Base-by-base conservation (phyloP, 2,113 vertebrate species). In the Synchiropus splendidus region DNA sequence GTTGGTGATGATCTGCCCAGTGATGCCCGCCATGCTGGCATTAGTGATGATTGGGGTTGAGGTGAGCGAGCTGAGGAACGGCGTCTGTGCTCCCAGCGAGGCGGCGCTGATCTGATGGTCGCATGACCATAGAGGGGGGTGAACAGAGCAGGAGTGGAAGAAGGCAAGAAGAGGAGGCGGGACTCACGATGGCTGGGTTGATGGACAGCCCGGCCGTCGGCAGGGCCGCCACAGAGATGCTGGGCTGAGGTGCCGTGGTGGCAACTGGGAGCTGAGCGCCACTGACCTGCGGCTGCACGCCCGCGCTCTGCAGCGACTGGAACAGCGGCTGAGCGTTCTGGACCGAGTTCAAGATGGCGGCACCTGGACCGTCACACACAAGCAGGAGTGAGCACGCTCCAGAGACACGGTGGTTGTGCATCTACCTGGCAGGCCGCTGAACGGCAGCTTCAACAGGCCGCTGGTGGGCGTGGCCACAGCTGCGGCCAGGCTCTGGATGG, bases 1-100 rank as follows among this genome's bases (percentile, higher is more conserved):
- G 35, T 90, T 94, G 54, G 91, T 96, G 75, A 97, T 88, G 68
- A 98, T 89, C 77, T 92, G 94, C 45, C 89, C 88, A 53, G 92
- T 84, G 77, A 97, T 82, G 50, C 91, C 90, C 3, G 88, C 87
- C 58, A 95, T 74, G 61, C 86, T 86, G 70, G 90, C 63, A 37
- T 69, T 91, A 58, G 89, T 80, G 64, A 97, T 81, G 64, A 96
- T 88, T 0, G 94, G 92, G 44, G 90, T 59, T 27, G 94, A 84
- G 0, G 90, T 82, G 50, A 98, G 82, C 30, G 92, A 92, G 49
- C 90, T 88, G 48, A 98, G 87, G 45, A 97, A 88, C 81, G 94
- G 92, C 0, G 92, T 79, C 64, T 94, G 94, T 1, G 83, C 87
- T 61, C 88, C 92, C 0, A 97, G 74, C 2, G 92, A 89, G 0